Conservation (phyloP, 35 echinoderm and acorn worm species). For the Patiria miniata region DNA sequence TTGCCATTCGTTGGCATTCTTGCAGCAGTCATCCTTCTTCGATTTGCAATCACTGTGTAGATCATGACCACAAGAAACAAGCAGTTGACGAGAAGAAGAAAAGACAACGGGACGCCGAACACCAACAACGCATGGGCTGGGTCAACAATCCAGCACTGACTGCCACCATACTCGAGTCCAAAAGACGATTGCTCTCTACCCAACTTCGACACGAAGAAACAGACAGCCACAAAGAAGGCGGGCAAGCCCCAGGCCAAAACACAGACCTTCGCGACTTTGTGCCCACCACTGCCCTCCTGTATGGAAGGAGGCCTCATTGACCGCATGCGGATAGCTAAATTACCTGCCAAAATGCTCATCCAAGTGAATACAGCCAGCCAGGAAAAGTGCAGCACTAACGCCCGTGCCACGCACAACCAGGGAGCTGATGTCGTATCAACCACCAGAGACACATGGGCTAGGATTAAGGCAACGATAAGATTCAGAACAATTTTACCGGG, state of each 20-base stretch:
- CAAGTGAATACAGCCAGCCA: background rate
- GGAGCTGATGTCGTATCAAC: background rate
- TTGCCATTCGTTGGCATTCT: background rate
- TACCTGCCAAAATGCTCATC: background rate
- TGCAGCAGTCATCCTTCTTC: background rate
- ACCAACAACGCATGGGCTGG: background rate
- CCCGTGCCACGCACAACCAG: background rate
- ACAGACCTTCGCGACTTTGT: background rate
- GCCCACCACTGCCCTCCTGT: background rate
- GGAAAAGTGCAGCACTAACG: background rate
- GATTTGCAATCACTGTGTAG: background rate
- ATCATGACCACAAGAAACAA: background rate
- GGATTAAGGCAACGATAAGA: background rate
- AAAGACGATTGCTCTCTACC: no score
- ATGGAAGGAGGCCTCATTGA: background rate
- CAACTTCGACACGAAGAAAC: background rate
- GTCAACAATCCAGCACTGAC: background rate
- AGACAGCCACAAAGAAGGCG: background rate
- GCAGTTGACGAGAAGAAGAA: constrained; percentile 2
- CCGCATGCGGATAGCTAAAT: background rate
- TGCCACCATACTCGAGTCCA: background rate
- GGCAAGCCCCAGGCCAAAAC: background rate
- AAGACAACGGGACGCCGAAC: background rate
- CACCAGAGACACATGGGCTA: background rate
- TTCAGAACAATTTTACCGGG: background rate